phyloP scores from a whole-genome alignment of 2,113 vertebrate species.

The Bombycilla garrulus region DNA sequence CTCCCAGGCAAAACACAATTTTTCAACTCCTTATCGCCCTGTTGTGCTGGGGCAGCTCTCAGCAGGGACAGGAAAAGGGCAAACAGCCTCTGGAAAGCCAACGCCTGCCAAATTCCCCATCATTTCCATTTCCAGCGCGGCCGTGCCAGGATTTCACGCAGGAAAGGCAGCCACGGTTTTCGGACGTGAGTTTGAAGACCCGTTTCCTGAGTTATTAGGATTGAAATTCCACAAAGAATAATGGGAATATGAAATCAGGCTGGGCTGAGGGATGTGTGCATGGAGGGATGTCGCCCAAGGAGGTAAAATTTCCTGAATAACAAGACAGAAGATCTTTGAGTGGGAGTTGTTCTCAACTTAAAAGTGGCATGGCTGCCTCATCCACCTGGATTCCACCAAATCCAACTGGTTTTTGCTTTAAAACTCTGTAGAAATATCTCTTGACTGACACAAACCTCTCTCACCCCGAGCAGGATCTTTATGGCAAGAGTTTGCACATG shows the following conservation, averaged over 20 bases:
- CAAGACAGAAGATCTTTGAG: not conserved
- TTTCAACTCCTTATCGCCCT: constrained; percentile 7
- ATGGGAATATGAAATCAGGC: not conserved
- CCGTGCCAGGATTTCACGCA: not conserved
- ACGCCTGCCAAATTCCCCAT: not conserved
- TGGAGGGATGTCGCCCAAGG: not conserved
- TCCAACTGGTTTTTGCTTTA: not conserved
- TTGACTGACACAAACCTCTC: not conserved
- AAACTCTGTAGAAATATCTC: not conserved
- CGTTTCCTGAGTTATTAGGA: constrained; percentile 54
- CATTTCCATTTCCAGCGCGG: not conserved
- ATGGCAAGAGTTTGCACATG: not conserved
- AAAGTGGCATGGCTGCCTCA: not conserved
- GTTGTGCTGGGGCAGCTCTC: constrained; percentile 11
- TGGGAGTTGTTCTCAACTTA: not conserved
- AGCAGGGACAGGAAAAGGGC: constrained; percentile 41
- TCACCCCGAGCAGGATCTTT: not conserved
- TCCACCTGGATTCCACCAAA: not conserved
- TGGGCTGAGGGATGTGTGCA: not conserved
- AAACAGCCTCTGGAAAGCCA: constrained; percentile 5
- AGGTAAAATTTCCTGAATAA: not conserved
- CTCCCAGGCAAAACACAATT: constrained; percentile 34
- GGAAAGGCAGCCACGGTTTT: not conserved
- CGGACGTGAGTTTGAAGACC: constrained; percentile 42
- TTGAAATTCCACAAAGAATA: constrained; percentile 13